Evolutionary conservation across 2,113 vertebrate genomes (phyloP).

Genomic region (Proterorhinus semilunaris): DNA sequence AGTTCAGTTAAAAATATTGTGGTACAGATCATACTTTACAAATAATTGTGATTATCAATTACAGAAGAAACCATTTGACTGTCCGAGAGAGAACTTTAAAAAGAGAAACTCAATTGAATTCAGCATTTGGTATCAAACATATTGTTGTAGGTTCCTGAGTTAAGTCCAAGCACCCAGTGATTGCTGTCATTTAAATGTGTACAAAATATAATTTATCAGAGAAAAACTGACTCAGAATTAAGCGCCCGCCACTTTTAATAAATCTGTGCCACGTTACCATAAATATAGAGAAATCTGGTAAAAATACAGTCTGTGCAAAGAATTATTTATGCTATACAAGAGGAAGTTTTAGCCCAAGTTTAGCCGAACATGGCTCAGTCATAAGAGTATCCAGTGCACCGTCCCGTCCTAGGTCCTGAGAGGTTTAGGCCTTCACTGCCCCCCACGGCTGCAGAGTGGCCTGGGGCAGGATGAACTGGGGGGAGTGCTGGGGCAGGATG

Average conservation of each 20-base stretch:
- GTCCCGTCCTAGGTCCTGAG: not conserved
- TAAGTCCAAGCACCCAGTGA: slow-evolving; percentile 36
- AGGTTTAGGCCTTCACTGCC: slow-evolving; percentile 51
- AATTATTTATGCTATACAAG: slow-evolving; percentile 17
- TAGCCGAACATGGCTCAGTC: slow-evolving; percentile 39
- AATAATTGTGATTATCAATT: slow-evolving; percentile 28
- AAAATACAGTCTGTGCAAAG: slow-evolving; percentile 33
- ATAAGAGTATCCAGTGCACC: slow-evolving; percentile 21
- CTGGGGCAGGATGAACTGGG: slow-evolving; percentile 77
- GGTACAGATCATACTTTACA: slow-evolving; percentile 48
- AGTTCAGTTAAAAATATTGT: slow-evolving; percentile 44
- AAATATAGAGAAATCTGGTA: slow-evolving; percentile 3
- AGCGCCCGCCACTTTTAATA: slow-evolving; percentile 6
- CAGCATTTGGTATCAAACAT: slow-evolving; percentile 39
- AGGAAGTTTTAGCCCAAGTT: slow-evolving; percentile 25
- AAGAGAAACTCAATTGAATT: slow-evolving; percentile 11
- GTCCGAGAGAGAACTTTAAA: slow-evolving; percentile 6
- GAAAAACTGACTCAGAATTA: slow-evolving; percentile 24
- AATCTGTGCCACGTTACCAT: slow-evolving; percentile 10
- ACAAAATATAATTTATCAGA: slow-evolving; percentile 21
- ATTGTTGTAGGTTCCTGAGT: slow-evolving; percentile 64
- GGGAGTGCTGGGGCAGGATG: slow-evolving; percentile 62
- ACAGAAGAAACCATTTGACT: slow-evolving; percentile 11
- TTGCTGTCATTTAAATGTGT: slow-evolving; percentile 27
- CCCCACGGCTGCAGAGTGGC: slow-evolving; percentile 69